A percentile compares a stretch with the other conserved stretches of the same genome.
phyloP scores from a whole-genome alignment of 92 coral and sea anemone species.

The Isaurus tuberculatus region DNA sequence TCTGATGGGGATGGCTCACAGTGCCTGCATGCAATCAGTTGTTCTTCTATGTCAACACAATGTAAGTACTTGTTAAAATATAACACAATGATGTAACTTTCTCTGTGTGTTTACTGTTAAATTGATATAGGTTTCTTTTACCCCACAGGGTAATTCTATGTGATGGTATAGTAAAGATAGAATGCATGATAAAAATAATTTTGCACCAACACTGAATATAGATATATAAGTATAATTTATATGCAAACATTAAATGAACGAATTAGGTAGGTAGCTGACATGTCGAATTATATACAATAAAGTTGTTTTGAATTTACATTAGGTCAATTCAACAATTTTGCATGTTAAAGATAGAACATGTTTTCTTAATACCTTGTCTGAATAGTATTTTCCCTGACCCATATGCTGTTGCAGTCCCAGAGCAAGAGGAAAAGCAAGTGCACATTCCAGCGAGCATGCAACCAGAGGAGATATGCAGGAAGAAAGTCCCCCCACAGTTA shows the following conservation, averaged over 20 bases:
- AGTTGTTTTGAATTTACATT: neutral
- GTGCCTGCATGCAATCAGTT: conserved; percentile 54
- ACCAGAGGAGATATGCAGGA: neutral
- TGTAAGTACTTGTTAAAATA: conserved; percentile 23
- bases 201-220: neutral
- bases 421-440: neutral
- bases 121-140: neutral
- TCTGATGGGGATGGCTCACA: conserved; percentile 49
- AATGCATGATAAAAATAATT: neutral
- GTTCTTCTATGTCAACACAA: conserved; percentile 51
- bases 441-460: neutral
- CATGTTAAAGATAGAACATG: neutral
- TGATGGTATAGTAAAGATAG: neutral
- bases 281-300: neutral
- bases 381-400: neutral
- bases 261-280: conserved; percentile 8
- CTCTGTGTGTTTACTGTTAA: conserved; percentile 6
- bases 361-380: neutral
- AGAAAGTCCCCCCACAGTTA: neutral
- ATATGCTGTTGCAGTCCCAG: neutral
- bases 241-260: neutral
- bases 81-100: neutral
- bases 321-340: neutral
- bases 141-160: neutral
- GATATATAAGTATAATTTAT: neutral